A percentile compares a stretch with the other conserved stretches of the same genome.
These are phyloP conservation scores for Falco punctatus DNA, from an alignment of 2,113 vertebrate species.

Conservation along the genomic window DNA sequence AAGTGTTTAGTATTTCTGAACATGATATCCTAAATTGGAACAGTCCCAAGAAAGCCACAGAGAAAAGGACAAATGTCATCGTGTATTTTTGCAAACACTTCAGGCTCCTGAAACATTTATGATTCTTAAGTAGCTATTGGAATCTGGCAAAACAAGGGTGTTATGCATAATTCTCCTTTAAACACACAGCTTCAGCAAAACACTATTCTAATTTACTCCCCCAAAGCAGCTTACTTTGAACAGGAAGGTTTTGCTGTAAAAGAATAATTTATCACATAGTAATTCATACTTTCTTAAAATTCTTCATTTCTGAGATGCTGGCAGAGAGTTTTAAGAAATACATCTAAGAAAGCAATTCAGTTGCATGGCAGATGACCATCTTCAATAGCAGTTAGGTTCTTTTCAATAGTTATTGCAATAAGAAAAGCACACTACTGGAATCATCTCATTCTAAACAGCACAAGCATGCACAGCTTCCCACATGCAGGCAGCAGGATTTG, in stretches of 20 bases:
- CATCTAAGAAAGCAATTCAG: slow-evolving; percentile 4
- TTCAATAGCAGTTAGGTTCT: not conserved
- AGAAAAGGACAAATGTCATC: not conserved
- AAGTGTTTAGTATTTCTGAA: not conserved
- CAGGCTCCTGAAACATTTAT: not conserved
- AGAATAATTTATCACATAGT: not conserved
- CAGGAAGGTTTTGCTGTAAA: not conserved
- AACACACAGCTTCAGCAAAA: slow-evolving; percentile 10
- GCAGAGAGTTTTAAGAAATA: not conserved
- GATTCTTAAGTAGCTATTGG: not conserved
- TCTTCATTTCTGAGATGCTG: not conserved
- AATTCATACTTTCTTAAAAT: not conserved
- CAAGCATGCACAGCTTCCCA: not conserved
- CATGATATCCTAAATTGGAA: not conserved
- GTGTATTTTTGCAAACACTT: not conserved
- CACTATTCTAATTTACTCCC: not conserved
- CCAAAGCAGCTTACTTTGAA: not conserved
- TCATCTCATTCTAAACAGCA: not conserved
- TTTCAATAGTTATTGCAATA: not conserved
- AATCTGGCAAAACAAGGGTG: not conserved
- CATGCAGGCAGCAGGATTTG: slow-evolving; percentile 5
- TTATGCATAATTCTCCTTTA: not conserved
- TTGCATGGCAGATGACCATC: not conserved
- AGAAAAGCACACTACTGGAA: slow-evolving; percentile 12
- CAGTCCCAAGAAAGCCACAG: not conserved